Percentiles rank a stretch among this genome's conserved stretches.
These are phyloP conservation scores for Aepyceros melampus DNA, from an alignment of 2,113 vertebrate species.

Conservation along the genomic window DNA sequence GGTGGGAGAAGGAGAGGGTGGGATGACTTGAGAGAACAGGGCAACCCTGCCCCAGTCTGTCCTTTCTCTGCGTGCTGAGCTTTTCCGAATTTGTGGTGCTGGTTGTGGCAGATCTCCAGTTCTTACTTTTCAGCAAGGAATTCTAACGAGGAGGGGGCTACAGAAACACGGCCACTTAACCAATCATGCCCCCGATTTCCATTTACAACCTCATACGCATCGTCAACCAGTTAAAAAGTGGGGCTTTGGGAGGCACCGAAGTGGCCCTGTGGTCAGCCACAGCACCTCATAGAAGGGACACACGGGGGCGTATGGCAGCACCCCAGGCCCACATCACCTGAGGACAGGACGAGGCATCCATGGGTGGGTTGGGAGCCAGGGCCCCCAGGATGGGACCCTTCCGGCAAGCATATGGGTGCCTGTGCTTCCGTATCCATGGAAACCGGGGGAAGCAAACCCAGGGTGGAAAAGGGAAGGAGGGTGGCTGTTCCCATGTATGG, in stretches of 20 bases:
- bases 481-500: fast-evolving
- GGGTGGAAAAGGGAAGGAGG: background rate
- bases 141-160: background rate
- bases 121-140: background rate
- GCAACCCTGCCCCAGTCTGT: fast-evolving
- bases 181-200: fast-evolving
- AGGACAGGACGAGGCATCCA: too few species aligned
- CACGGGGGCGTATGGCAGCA: fast-evolving
- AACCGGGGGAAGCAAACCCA: background rate
- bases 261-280: background rate
- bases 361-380: fast-evolving
- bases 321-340: fast-evolving
- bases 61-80: fast-evolving
- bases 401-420: fast-evolving
- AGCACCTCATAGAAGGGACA: too few species aligned
- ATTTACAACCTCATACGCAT: fast-evolving
- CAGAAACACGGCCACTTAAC: too few species aligned
- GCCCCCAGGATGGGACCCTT: too few species aligned
- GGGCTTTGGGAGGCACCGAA: background rate
- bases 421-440: fast-evolving
- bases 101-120: too few species aligned
- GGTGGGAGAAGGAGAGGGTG: background rate
- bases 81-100: background rate
- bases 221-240: background rate
- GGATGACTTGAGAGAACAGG: fast-evolving